These are phyloP conservation scores for Loxodonta africana DNA, from an alignment of 2,113 vertebrate genomes.

Conservation along the genomic window DNA sequence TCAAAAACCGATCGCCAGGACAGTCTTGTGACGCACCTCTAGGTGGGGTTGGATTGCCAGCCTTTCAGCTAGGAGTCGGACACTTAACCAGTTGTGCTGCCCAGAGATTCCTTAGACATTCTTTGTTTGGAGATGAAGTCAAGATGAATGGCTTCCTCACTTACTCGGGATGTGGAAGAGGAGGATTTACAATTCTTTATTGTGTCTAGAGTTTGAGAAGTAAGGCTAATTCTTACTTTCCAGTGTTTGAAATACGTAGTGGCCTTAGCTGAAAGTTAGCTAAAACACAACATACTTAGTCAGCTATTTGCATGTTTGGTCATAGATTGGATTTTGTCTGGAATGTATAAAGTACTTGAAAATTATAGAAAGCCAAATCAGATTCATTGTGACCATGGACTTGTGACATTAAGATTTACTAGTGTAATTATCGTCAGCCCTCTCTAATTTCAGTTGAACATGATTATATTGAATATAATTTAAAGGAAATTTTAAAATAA, in stretches of 20 bases:
- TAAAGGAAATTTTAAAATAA: slow-evolving; percentile 36
- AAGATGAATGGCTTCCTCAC: neutral
- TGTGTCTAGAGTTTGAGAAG: slow-evolving; percentile 46
- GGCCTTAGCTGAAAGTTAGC: neutral
- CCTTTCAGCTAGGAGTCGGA: neutral
- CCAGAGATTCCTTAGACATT: neutral
- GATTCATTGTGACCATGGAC: neutral
- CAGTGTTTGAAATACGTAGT: neutral
- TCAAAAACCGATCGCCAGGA: neutral
- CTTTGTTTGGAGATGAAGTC: neutral
- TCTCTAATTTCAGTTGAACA: slow-evolving; percentile 19
- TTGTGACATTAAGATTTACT: slow-evolving; percentile 14
- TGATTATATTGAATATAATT: slow-evolving; percentile 36
- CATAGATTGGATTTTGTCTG: slow-evolving; percentile 35
- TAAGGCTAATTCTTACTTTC: slow-evolving; percentile 42
- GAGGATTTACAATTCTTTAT: neutral
- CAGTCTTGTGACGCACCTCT: neutral
- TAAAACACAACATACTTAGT: slow-evolving; percentile 4
- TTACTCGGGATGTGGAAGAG: slow-evolving; percentile 5
- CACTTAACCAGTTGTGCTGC: neutral
- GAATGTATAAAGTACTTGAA: slow-evolving; percentile 53
- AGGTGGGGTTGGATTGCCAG: neutral
- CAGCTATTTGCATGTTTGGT: neutral
- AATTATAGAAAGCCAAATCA: slow-evolving; percentile 44
- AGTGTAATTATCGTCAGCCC: neutral